Base-by-base conservation (phyloP, 2,113 vertebrate species). In the Trichomycterus rosablanca region DNA sequence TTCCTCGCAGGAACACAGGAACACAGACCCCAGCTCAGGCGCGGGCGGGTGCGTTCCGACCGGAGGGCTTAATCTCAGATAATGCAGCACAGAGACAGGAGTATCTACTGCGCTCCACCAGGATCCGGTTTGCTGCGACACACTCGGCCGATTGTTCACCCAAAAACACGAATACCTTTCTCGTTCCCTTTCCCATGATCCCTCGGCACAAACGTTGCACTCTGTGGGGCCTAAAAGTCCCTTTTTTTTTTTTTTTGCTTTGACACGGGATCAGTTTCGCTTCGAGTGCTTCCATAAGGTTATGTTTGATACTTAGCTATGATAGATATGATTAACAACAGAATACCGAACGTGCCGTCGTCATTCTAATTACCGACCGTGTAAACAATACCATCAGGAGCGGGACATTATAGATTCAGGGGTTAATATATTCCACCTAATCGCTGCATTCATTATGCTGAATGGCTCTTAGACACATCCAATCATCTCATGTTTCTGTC, bases 121-220 rank as follows among this genome's bases (percentile, higher is more conserved):
- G 65, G 75, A 82, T 81, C 77, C 62, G 72, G 75, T 76, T 78
- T 59, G 71, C 60, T 23, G 37, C 34, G 14, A 49, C 40, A 71
- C 68, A 71, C 64, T 30, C 26, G 16, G 42, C 12, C 26, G 20
- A 73, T 73, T 71, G 68, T 74, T 72, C 50, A 15, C 45, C 43
- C n/a, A 34, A 48, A 43, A 63, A 59, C 50, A 46, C 16, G 32
- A 57, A 59, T 49, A 32, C 50, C 22, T 32, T 55, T n/a, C 24
- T n/a, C 18, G 28, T 10, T 48, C 44, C 44, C 22, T 14, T 66
- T 74, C 67, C 65, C 59, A 70, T 59, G 66, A 61, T 60, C 50
- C 43, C 57, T 39, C 44, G 24, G 37, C 44, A 39, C 30, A 23
- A 32, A 30, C 52, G 19, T 54, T 37, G 67, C 2, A 16, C 23